A percentile compares a stretch with the other conserved stretches of the same genome.
These are phyloP conservation scores for Drosophila ironensis DNA, from an alignment of 1,140 invertebrate genomes.

Conservation along the genomic window DNA sequence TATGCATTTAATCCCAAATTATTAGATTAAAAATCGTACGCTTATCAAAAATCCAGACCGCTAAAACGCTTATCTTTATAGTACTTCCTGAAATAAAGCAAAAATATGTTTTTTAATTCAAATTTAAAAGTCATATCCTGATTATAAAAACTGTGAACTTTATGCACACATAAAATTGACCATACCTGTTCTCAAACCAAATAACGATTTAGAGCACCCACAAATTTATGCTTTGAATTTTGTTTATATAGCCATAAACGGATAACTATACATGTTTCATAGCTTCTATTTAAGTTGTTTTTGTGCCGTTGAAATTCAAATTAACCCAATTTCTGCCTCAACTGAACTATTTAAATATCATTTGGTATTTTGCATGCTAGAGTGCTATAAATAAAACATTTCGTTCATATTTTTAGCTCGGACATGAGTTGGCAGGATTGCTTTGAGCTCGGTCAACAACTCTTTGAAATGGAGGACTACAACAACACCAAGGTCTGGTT, in stretches of 20 bases:
- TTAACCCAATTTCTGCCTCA: conserved; percentile 14
- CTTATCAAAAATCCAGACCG: not conserved
- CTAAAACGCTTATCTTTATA: too few relatives aligned
- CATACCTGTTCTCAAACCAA: not conserved
- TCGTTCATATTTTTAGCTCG: conserved; percentile 77
- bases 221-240: not conserved
- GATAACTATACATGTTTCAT: not conserved
- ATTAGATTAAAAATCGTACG: too few relatives aligned
- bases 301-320: conserved; percentile 18
- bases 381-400: conserved; percentile 18
- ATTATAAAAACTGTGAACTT: not conserved
- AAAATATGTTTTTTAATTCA: too few relatives aligned
- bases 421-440: conserved; percentile 93
- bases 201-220: not conserved
- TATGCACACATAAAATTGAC: not conserved
- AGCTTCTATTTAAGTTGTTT: conserved; percentile 1
- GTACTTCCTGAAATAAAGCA: too few relatives aligned
- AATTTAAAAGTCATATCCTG: not conserved
- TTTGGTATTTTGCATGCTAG: not conserved
- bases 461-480: conserved; percentile 96
- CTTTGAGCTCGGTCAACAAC: conserved; percentile 96
- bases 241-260: not conserved
- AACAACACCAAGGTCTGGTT: conserved; percentile 97
- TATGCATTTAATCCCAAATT: conserved; percentile 8
- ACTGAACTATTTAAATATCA: not conserved